Percentiles rank a stretch among this genome's conserved stretches.
These are phyloP conservation scores for Haliclystus octoradiatus DNA, from an alignment of 30 jellyfish, hydroid and myxozoan genomes.

Conservation along the genomic window DNA sequence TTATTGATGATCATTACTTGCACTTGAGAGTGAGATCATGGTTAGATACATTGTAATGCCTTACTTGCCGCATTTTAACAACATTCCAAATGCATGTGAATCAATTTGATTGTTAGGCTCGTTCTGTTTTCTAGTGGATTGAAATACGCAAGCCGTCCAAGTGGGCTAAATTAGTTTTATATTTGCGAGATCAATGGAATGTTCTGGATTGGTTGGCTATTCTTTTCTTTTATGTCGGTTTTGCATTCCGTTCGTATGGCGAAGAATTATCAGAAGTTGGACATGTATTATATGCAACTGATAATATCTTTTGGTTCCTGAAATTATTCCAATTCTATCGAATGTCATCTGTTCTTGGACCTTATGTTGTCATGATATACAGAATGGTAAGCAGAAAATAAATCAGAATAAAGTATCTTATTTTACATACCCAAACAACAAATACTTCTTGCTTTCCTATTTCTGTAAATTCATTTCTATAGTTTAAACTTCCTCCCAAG, in stretches of 20 bases:
- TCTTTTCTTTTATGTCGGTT: conserved; percentile 35
- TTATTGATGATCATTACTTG: too few relatives aligned
- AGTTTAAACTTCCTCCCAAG: too few relatives aligned
- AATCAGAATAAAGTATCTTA: neutral
- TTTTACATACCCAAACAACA: neutral
- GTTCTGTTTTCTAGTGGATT: conserved; percentile 1
- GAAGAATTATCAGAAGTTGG: conserved; percentile 11
- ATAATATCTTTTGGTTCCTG: conserved; percentile 33
- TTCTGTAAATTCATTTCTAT: neutral
- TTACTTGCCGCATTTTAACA: too few relatives aligned
- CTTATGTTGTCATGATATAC: conserved; percentile 67
- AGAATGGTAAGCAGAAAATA: conserved; percentile 43
- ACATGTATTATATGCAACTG: conserved; percentile 33
- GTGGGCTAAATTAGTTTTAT: conserved; percentile 8
- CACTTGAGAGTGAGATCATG: too few relatives aligned
- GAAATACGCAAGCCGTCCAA: conserved; percentile 24
- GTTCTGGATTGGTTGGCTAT: conserved; percentile 32
- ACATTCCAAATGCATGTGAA: too few relatives aligned
- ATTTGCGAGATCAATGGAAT: conserved; percentile 44
- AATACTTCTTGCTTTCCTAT: neutral
- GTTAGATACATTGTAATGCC: too few relatives aligned
- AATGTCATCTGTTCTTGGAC: conserved; percentile 54
- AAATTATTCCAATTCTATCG: conserved; percentile 67
- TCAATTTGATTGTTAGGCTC: too few relatives aligned
- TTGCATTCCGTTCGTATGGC: conserved; percentile 12